phyloP scores from a whole-genome alignment of 2,888 invertebrate genomes.

The Drosophila pseudotalamancana region DNA sequence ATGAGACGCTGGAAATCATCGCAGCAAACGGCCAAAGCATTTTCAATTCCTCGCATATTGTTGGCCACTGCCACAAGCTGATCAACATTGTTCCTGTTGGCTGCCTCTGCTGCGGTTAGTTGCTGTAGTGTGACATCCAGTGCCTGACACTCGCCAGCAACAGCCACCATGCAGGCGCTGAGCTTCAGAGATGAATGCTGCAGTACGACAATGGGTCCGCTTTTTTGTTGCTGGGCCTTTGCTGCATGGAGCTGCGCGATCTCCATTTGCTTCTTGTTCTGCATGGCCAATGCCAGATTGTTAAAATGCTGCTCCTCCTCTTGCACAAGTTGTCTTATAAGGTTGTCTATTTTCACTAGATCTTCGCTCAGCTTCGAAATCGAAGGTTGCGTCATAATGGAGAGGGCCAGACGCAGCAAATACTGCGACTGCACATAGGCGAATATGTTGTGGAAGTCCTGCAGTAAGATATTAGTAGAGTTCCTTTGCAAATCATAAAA shows the following conservation, averaged over 20 bases:
- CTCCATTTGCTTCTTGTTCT: conserved; percentile 77
- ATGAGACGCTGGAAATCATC: conserved; percentile 83
- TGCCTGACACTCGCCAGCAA: conserved; percentile 83
- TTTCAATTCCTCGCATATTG: conserved; percentile 82
- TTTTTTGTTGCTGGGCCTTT: conserved; percentile 71
- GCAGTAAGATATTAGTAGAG: conserved; percentile 6
- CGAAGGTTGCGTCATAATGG: conserved; percentile 78
- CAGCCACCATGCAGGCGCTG: conserved; percentile 83
- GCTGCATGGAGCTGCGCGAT: conserved; percentile 72
- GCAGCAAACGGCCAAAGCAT: conserved; percentile 80
- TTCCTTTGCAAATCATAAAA: not conserved
- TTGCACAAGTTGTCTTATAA: conserved; percentile 78
- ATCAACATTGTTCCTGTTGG: conserved; percentile 74
- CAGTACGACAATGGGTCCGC: conserved; percentile 79
- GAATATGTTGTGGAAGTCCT: conserved; percentile 84
- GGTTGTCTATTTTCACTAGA: conserved; percentile 76
- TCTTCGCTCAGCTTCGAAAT: conserved; percentile 75
- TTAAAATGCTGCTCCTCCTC: conserved; percentile 83
- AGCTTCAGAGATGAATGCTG: conserved; percentile 83
- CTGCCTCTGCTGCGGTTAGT: conserved; percentile 78
- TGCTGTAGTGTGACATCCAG: conserved; percentile 81
- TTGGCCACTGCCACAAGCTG: conserved; percentile 81
- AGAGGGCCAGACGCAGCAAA: conserved; percentile 82
- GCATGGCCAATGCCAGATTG: conserved; percentile 77
- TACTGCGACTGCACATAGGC: conserved; percentile 84